Conservation (phyloP, 1,140 invertebrate species). For the Bombus haemorrhoidalis region DNA sequence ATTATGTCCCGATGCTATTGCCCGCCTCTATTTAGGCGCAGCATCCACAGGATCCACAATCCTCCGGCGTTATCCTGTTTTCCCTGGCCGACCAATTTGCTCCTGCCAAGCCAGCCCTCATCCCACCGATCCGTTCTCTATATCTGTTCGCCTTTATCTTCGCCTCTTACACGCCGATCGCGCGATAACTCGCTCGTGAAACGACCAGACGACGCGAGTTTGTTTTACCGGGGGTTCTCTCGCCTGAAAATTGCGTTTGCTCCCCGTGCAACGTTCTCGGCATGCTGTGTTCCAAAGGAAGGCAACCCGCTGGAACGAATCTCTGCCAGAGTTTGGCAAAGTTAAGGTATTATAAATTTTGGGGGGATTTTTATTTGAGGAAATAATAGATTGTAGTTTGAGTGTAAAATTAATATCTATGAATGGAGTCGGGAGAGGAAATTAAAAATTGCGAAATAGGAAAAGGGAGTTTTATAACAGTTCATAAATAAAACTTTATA, state of each 20-base stretch:
- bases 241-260: conserved; percentile 43
- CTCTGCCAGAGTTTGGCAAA: no score
- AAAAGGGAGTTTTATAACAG: no score
- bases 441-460: no score
- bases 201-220: conserved; percentile 51
- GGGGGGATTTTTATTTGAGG: no score
- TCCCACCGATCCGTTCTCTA: not conserved
- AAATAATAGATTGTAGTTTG: no score
- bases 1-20: conserved; percentile 77
- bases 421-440: no score
- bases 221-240: conserved; percentile 27
- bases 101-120: conserved; percentile 14
- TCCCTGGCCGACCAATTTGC: conserved; percentile 62
- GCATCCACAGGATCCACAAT: conserved; percentile 55
- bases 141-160: conserved; percentile 54
- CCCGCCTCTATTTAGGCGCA: conserved; percentile 43
- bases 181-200: conserved; percentile 65
- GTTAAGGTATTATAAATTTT: no score
- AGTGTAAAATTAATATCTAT: no score
- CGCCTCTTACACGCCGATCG: conserved; percentile 61
- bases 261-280: not conserved
- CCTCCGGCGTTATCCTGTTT: conserved; percentile 70
- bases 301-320: not conserved
- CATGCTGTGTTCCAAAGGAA: not conserved
- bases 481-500: no score